These are phyloP conservation scores for Trichogramma dendrolimi DNA, from an alignment of 2,888 invertebrate species.

Conservation along the genomic window DNA sequence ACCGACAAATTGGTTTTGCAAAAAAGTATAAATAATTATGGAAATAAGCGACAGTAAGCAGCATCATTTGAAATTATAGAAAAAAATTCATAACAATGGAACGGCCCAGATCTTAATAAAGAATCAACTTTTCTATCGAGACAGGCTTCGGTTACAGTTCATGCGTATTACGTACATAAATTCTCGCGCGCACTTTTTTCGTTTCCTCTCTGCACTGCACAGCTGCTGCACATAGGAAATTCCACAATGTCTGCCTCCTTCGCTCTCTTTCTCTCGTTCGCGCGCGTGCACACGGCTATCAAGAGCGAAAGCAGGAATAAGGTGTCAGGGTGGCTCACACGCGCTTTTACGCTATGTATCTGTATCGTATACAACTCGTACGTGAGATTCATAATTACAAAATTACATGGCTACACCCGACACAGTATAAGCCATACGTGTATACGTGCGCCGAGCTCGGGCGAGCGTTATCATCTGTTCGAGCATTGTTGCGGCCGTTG, in stretches of 20 bases:
- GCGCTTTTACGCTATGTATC: slow-evolving; percentile 9
- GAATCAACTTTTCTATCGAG: too few species aligned
- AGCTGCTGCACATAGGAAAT: slow-evolving; percentile 8
- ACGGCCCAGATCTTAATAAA: too few species aligned
- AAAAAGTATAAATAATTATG: too few species aligned
- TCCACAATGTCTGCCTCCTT: slow-evolving; percentile 11
- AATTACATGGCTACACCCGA: slow-evolving; percentile 30
- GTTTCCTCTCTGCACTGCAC: neutral
- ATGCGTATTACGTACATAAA: too few species aligned
- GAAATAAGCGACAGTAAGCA: too few species aligned
- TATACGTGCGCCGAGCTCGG: slow-evolving; percentile 1
- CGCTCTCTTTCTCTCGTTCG: neutral
- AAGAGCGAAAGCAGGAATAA: neutral
- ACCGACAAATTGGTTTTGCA: too few species aligned
- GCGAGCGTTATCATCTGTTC: slow-evolving; percentile 27
- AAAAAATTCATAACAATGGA: too few species aligned
- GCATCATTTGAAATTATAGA: too few species aligned
- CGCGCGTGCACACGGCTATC: slow-evolving; percentile 12
- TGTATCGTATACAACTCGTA: slow-evolving; percentile 8
- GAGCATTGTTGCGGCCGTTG: slow-evolving; percentile 3
- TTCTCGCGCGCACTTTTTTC: neutral
- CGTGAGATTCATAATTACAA: slow-evolving; percentile 37
- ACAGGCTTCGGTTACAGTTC: too few species aligned
- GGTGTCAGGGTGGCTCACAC: slow-evolving; percentile 31
- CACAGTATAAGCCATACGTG: neutral